phyloP scores from a whole-genome alignment of 2,888 invertebrate species.

The Dermolepida albohirtum region DNA sequence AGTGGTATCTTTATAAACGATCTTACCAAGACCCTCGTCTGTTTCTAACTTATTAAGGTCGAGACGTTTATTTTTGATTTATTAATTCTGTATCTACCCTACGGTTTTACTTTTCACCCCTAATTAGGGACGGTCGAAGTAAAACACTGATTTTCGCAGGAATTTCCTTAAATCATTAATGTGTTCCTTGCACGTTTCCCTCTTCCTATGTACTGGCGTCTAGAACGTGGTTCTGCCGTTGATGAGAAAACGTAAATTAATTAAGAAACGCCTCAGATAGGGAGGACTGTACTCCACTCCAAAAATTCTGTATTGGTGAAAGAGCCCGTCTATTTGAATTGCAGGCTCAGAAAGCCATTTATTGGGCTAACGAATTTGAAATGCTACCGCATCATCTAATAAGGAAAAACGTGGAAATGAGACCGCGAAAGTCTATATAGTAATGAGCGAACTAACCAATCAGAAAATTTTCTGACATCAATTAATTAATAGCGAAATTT shows the following conservation, averaged over 20 bases:
- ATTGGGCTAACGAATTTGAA: conserved; percentile 34
- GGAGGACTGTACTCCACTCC: background rate
- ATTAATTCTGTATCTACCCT: conserved; percentile 27
- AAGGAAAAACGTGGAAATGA: conserved; percentile 15
- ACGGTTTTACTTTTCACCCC: conserved; percentile 28
- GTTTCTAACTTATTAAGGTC: conserved; percentile 20
- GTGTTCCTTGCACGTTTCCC: conserved; percentile 16
- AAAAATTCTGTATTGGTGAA: background rate
- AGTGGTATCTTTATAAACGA: conserved; percentile 25
- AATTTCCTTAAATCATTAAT: conserved; percentile 36
- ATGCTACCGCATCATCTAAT: conserved; percentile 19
- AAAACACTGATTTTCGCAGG: conserved; percentile 36
- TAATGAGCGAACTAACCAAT: conserved; percentile 20
- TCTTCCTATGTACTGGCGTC: no score
- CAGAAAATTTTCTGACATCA: conserved; percentile 21
- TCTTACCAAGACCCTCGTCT: conserved; percentile 14
- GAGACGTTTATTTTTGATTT: conserved; percentile 28
- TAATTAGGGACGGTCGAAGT: conserved; percentile 32
- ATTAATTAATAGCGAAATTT: conserved; percentile 23
- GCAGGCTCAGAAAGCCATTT: conserved; percentile 7
- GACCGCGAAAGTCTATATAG: background rate
- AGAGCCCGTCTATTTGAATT: background rate
- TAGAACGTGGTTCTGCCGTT: conserved; percentile 11
- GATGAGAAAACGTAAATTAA: conserved; percentile 36
- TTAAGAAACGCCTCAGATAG: conserved; percentile 16